phyloP scores from a whole-genome alignment of 1,140 invertebrate genomes.

The Trinorchestia longiramus region DNA sequence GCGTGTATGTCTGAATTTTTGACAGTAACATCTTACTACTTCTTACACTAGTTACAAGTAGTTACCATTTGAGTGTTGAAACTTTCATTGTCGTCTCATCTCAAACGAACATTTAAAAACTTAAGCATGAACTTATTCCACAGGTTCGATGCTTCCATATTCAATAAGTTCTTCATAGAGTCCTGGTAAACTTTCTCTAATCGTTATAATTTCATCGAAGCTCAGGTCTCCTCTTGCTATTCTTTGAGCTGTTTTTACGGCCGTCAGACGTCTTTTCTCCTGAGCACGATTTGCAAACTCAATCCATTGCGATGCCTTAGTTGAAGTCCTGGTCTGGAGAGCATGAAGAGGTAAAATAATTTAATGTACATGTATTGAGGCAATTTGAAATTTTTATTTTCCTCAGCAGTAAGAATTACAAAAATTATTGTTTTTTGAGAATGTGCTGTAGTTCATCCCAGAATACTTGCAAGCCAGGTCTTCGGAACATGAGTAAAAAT shows the following conservation, averaged over 20 bases:
- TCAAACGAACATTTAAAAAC: neutral
- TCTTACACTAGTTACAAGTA: too few relatives aligned
- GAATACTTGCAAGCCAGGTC: too few relatives aligned
- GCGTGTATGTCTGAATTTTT: too few relatives aligned
- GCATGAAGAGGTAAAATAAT: neutral
- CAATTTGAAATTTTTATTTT: neutral
- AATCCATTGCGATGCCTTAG: neutral
- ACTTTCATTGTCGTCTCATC: neutral
- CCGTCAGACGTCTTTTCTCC: neutral
- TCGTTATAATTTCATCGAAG: neutral
- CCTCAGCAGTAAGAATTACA: too few relatives aligned
- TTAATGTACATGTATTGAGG: neutral
- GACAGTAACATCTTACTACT: too few relatives aligned
- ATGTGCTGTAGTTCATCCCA: too few relatives aligned
- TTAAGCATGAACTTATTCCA: neutral
- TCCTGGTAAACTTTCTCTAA: neutral
- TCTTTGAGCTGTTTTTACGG: neutral
- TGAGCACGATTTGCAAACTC: slow-evolving; percentile 19
- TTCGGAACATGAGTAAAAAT: neutral
- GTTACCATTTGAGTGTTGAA: neutral
- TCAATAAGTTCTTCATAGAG: slow-evolving; percentile 21
- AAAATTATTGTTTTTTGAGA: too few relatives aligned
- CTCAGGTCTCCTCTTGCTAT: neutral
- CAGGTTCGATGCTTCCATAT: neutral
- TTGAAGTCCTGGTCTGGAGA: neutral